A percentile compares a stretch with the other conserved stretches of the same genome.
Evolutionary conservation across 2,797 vertebrate species (phyloP).

Genomic region (Octomys mimax): DNA sequence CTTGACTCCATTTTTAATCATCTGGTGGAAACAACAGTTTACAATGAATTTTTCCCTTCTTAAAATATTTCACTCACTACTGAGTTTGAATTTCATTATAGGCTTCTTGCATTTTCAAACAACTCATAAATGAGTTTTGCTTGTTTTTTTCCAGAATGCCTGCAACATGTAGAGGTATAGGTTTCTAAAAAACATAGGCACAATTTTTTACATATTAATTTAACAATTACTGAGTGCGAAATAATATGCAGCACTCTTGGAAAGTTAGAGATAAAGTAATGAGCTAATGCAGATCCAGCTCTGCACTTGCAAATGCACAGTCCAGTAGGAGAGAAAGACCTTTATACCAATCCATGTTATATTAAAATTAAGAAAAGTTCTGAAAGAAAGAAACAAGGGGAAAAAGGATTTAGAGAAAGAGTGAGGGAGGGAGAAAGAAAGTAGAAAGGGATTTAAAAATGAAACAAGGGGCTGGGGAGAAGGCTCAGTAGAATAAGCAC

Average conservation of each 20-base stretch:
- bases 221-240: background rate
- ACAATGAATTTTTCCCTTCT: background rate
- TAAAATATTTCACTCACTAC: background rate
- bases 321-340: accelerated
- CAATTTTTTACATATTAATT: background rate
- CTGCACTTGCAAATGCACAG: background rate
- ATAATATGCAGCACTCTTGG: background rate
- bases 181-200: background rate
- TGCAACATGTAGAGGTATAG: background rate
- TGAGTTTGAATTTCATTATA: background rate
- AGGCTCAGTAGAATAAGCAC: too few relatives aligned
- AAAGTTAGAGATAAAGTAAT: background rate
- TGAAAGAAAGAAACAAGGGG: background rate
- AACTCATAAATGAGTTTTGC: background rate
- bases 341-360: background rate
- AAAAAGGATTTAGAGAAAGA: background rate
- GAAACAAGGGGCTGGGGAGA: background rate
- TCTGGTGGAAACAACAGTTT: background rate
- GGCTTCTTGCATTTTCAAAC: background rate
- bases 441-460: background rate
- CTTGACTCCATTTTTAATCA: background rate
- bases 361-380: background rate
- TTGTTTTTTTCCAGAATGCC: background rate
- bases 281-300: background rate
- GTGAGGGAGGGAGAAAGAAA: background rate